phyloP scores from a whole-genome alignment of 1,140 invertebrate genomes.

The Trissolcus basalis region DNA sequence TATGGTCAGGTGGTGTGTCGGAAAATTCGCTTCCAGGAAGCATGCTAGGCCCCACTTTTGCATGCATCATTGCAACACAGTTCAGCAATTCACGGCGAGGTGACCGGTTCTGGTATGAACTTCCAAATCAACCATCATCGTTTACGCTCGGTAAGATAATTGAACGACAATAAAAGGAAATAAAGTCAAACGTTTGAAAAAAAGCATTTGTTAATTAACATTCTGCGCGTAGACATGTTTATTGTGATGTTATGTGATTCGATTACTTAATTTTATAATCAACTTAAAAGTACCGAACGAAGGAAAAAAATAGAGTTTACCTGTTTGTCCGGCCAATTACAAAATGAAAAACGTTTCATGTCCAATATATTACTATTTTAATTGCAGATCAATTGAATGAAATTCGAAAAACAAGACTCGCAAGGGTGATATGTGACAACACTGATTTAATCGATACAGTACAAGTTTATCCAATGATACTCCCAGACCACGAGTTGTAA shows the following conservation, averaged over 20 bases:
- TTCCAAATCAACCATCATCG: slow-evolving; percentile 92
- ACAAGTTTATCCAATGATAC: slow-evolving; percentile 94
- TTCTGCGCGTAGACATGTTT: slow-evolving; percentile 7
- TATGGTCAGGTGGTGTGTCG: slow-evolving; percentile 95
- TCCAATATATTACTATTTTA: slow-evolving; percentile 39
- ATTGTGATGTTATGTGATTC: not conserved
- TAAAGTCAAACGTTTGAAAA: slow-evolving; percentile 4
- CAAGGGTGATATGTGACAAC: slow-evolving; percentile 96
- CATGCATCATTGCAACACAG: slow-evolving; percentile 97
- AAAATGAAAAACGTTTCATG: not conserved
- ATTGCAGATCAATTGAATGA: slow-evolving; percentile 89
- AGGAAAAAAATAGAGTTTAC: too few relatives aligned
- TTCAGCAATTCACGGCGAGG: slow-evolving; percentile 93
- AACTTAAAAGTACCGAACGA: too few relatives aligned
- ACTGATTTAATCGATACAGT: slow-evolving; percentile 94
- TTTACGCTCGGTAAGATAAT: slow-evolving; percentile 82
- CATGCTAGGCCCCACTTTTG: slow-evolving; percentile 95
- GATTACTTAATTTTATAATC: not conserved
- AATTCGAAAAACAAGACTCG: slow-evolving; percentile 89
- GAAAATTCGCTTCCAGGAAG: slow-evolving; percentile 90
- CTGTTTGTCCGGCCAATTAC: too few relatives aligned
- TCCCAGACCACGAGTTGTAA: slow-evolving; percentile 94
- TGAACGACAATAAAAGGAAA: slow-evolving; percentile 13
- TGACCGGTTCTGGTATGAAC: slow-evolving; percentile 97
- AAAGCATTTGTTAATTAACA: slow-evolving; percentile 30